phyloP scores from a whole-genome alignment of 2,113 vertebrate genomes.

The Notechis scutatus region DNA sequence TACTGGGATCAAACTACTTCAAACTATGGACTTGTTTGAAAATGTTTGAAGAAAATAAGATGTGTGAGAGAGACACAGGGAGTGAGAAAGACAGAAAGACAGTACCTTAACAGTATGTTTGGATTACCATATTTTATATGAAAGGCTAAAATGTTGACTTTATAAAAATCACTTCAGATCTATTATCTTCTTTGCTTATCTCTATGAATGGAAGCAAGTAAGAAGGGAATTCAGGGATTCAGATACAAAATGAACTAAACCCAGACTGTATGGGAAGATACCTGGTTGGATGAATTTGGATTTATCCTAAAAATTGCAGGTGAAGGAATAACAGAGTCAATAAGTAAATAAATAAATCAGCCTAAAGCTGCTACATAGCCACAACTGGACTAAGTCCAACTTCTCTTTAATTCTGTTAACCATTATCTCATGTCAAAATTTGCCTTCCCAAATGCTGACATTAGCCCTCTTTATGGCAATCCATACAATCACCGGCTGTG shows the following conservation, averaged over 20 bases:
- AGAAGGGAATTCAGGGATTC: not conserved
- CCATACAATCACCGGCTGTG: not conserved
- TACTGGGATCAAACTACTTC: not conserved
- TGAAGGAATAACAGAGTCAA: not conserved
- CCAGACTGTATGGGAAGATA: not conserved
- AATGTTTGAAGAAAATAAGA: not conserved
- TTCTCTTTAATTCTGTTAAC: too few species aligned
- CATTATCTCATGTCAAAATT: too few species aligned
- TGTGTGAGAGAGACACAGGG: not conserved
- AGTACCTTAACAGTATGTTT: not conserved
- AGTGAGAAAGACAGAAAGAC: not conserved
- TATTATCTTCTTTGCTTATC: not conserved
- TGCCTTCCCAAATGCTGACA: not conserved
- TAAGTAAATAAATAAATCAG: not conserved
- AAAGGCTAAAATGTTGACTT: not conserved
- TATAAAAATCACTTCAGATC: not conserved
- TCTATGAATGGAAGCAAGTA: not conserved
- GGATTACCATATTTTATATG: not conserved
- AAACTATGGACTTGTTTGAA: not conserved
- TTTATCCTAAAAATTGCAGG: not conserved
- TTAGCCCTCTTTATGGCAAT: not conserved
- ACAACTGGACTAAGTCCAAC: too few species aligned
- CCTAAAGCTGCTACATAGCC: not conserved
- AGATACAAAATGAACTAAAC: not conserved
- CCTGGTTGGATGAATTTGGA: not conserved